Base-by-base conservation (phyloP, 2,888 invertebrate species). In the Anorthoa munda region DNA sequence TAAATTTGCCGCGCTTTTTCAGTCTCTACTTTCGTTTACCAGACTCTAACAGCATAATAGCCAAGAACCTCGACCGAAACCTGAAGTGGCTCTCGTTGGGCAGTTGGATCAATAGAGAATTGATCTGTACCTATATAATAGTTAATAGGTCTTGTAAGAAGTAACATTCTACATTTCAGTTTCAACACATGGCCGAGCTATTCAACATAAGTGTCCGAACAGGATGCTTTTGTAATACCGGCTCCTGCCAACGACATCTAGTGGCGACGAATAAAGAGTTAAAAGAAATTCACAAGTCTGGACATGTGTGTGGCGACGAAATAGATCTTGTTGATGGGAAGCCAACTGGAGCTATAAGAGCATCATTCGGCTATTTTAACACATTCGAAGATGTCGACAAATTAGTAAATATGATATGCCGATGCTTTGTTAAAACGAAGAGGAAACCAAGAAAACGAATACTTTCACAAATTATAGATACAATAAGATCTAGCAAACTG, bases 201-300 rank as follows among this genome's bases (percentile, higher is more conserved):
- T 98, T 98, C 91, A 98, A 98, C 86, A 98, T 99, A 66, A 97
- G 98, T 85, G 92, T 99, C 56, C 97, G 99, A 81, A 99, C 99
- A 2, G 99, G 99, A 0, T 99, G 99, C 92, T 99, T 99, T 92
- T 99, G 99, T 93, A 99, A 99, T 95, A 98, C 99, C 2, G 99
- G 99, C 18, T 98, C 99, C 2, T 99, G 99, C 91, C 98, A 99
- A 91, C 95, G 97, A 65, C 98, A 98, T 89, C 95, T 99, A 61
- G 93, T 96, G 12, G 95, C 99, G 13, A 96, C 97, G 0, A 97
- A 98, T 67, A 95, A 97, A 18, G 97, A 98, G 71, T 96, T 99
- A 83, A 97, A 97, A 85, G 96, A 97, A 48, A 98, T 99, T 92
- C 99, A 97, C 92, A 97, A 98, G 96, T 97, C 98, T 4, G 99